Evolutionary conservation across 2,797 vertebrate species (phyloP), one percentile per base, ranked within the genome.

Genomic region (Carduelis carduelis): DNA sequence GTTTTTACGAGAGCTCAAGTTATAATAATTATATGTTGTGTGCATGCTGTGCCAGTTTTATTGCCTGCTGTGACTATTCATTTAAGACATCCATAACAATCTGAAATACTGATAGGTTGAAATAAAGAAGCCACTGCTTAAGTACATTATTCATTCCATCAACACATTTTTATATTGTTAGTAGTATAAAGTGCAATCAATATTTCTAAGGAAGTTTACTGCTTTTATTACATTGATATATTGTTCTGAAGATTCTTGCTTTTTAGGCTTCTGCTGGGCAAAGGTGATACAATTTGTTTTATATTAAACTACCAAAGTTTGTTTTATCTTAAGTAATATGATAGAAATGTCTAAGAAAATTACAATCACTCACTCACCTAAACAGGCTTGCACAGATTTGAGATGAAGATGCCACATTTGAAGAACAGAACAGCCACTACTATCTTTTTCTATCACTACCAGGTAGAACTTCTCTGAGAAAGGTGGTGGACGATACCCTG

Each of bases 381-480:
- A 97, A 96, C 98, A 99, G 21, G 99, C 99, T 91, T 99, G 99
- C 43, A 99, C 98, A 91, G 99, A 99, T 95, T 99, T 98, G 87
- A 99, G 98, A 94, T 99, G 99, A 93, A 99, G 98, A 94, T 99
- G 99, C 99, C 99, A 99, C 99, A 99, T 99, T 79, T 99, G 99
- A 83, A 99, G 98, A 86, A 99, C 97, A 52, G 99, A 99, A 95
- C 98, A 98, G 87, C 98, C 98, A 97, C 98, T 98, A 24, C 97
- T 97, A 70, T 99, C 98, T 97, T 99, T 99, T 95, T 99, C 99
- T 91, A 99, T 99, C 90, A 99, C 99, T 83, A 99, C 99, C 89
- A 99, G 98, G 95, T 99, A 99, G 97, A 99, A 99, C 97, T 99
- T 99, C 97, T 99, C 99, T 65, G 99, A 99, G 98, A 99, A 99